Conservation (phyloP, 2,888 invertebrate species). For the Diadegma fenestrale region DNA sequence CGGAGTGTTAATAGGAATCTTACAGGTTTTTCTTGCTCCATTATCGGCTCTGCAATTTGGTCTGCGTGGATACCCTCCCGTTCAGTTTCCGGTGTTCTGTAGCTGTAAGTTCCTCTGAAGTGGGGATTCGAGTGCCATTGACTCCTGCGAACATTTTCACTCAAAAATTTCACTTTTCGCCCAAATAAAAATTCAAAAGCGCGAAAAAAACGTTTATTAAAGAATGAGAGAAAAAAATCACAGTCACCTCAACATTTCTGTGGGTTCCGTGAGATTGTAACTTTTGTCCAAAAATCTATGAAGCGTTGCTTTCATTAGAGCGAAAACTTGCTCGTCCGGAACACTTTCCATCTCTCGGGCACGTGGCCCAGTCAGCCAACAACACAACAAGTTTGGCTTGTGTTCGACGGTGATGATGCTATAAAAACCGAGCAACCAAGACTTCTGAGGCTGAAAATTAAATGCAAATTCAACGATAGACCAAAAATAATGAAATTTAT, state of each 20-base stretch:
- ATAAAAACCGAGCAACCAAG: conserved; percentile 88
- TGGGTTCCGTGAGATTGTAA: conserved; percentile 86
- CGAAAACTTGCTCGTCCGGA: conserved; percentile 86
- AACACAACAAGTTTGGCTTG: conserved; percentile 87
- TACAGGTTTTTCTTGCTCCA: conserved; percentile 81
- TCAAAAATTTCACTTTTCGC: background rate
- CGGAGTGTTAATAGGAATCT: conserved; percentile 7
- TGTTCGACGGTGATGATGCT: conserved; percentile 88
- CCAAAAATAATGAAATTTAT: background rate
- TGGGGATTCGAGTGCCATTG: conserved; percentile 89
- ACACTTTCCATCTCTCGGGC: conserved; percentile 88
- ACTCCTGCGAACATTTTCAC: conserved; percentile 80
- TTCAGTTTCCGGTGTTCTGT: conserved; percentile 84
- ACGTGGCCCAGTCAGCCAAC: conserved; percentile 89
- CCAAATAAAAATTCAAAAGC: too few relatives aligned
- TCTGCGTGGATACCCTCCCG: conserved; percentile 84
- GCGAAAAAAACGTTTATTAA: background rate
- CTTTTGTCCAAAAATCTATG: conserved; percentile 85
- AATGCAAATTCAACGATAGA: background rate
- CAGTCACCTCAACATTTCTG: conserved; percentile 85
- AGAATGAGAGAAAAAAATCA: conserved; percentile 5
- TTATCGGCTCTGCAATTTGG: conserved; percentile 86
- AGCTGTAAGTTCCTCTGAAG: conserved; percentile 91
- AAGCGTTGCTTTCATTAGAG: conserved; percentile 85
- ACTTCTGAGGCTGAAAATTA: conserved; percentile 79